These are phyloP conservation scores for Isaurus tuberculatus DNA, from an alignment of 92 coral and sea anemone genomes.

Conservation along the genomic window DNA sequence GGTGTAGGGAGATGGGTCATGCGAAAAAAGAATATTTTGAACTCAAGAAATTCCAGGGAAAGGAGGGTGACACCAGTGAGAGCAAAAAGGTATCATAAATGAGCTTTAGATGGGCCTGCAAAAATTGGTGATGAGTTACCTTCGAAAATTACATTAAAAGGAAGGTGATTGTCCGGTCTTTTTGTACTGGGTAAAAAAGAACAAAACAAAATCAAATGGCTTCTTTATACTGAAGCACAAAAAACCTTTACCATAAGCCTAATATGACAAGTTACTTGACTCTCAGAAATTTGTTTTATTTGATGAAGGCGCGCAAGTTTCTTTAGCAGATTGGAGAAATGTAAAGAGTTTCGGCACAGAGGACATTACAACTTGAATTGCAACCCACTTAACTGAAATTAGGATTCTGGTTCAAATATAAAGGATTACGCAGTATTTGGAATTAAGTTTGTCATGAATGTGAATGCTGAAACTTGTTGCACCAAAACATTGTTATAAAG, in stretches of 20 bases:
- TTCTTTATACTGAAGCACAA: slow-evolving; percentile 35
- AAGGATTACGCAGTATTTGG: too few relatives aligned
- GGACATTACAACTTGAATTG: too few relatives aligned
- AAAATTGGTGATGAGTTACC: neutral
- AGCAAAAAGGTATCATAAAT: neutral
- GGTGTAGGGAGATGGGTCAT: neutral
- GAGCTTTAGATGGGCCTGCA: neutral
- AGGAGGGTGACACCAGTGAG: neutral
- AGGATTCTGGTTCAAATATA: too few relatives aligned
- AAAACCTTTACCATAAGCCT: slow-evolving; percentile 16
- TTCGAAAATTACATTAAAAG: too few relatives aligned
- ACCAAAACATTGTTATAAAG: too few relatives aligned
- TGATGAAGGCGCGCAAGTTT: slow-evolving; percentile 37
- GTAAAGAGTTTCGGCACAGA: too few relatives aligned
- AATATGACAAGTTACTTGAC: slow-evolving; percentile 11
- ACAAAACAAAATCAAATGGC: slow-evolving; percentile 34
- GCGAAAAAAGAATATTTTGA: neutral
- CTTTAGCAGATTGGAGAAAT: slow-evolving; percentile 29
- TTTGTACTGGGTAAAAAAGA: neutral
- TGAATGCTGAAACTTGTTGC: too few relatives aligned
- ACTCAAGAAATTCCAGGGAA: neutral
- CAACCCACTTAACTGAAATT: too few relatives aligned
- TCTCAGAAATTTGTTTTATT: too few relatives aligned
- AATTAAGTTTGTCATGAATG: too few relatives aligned
- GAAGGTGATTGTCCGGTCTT: slow-evolving; percentile 6